A percentile compares a stretch with the other conserved stretches of the same genome.
Conservation (phyloP, 2,797 vertebrate genomes). For the Acanthopagrus latus region DNA sequence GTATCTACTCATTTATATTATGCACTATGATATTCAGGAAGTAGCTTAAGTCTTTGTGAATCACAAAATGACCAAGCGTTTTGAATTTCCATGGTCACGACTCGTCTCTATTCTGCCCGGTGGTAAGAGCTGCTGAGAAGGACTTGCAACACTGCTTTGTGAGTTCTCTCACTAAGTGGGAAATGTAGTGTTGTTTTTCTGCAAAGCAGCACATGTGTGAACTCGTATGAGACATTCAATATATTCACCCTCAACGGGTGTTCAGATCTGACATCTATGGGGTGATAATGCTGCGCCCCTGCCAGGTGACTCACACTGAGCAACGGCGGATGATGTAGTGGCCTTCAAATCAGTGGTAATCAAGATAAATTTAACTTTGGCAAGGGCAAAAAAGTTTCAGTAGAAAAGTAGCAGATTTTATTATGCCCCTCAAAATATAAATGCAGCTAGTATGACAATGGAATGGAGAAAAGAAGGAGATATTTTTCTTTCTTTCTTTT, state of each 20-base stretch:
- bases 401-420: background rate
- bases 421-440: background rate
- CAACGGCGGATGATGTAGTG: slow-evolving; percentile 42
- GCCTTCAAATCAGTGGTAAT: slow-evolving; percentile 48
- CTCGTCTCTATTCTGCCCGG: too few species aligned
- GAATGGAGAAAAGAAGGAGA: background rate
- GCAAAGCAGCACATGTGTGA: background rate
- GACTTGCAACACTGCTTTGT: background rate
- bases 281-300: slow-evolving; percentile 12
- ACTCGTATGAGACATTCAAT: background rate
- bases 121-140: too few species aligned
- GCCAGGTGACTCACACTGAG: slow-evolving; percentile 53
- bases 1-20: too few species aligned
- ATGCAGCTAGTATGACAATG: background rate
- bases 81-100: too few species aligned
- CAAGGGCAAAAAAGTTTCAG: slow-evolving; percentile 33
- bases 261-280: slow-evolving; percentile 15
- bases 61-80: too few species aligned
- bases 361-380: slow-evolving; percentile 53
- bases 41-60: too few species aligned
- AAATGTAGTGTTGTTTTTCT: background rate
- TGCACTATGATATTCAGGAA: too few species aligned
- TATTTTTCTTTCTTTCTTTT: too few species aligned
- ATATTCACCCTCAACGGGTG: slow-evolving; percentile 23
- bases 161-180: background rate